phyloP scores from a whole-genome alignment of 2,113 vertebrate species.

The Fregetta grallaria region DNA sequence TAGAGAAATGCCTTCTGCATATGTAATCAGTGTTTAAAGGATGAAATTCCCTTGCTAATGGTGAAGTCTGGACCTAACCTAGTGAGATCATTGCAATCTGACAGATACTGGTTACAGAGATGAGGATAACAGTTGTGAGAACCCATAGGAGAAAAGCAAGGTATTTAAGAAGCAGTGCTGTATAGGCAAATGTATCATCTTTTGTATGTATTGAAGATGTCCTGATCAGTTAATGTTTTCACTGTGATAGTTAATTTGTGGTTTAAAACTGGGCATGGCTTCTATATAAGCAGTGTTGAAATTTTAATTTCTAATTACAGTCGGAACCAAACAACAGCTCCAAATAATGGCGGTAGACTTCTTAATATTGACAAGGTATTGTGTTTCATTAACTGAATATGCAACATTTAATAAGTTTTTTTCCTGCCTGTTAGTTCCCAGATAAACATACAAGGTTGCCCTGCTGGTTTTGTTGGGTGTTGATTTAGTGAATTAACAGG shows the following conservation, averaged over 20 bases:
- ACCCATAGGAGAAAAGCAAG: not conserved
- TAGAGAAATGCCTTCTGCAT: not conserved
- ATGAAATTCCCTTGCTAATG: not conserved
- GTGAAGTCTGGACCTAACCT: not conserved
- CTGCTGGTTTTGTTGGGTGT: not conserved
- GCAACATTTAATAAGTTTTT: not conserved
- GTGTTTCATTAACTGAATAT: not conserved
- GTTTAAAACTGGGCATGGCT: not conserved
- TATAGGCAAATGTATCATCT: not conserved
- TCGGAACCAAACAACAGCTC: not conserved
- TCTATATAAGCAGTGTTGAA: not conserved
- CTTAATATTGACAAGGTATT: not conserved
- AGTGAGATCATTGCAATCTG: not conserved
- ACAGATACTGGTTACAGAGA: not conserved
- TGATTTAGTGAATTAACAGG: conserved; percentile 3
- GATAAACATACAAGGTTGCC: not conserved
- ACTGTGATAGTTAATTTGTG: not conserved
- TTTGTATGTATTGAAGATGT: not conserved
- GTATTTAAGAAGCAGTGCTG: not conserved
- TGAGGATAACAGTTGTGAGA: not conserved
- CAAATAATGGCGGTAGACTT: not conserved
- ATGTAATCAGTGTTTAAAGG: not conserved
- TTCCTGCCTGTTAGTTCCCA: not conserved
- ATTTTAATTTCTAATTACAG: not conserved
- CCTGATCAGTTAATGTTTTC: not conserved